Evolutionary conservation across 2,113 vertebrate genomes (phyloP), one percentile per base, ranked within the genome.

Genomic region (Thamnaconus septentrionalis): DNA sequence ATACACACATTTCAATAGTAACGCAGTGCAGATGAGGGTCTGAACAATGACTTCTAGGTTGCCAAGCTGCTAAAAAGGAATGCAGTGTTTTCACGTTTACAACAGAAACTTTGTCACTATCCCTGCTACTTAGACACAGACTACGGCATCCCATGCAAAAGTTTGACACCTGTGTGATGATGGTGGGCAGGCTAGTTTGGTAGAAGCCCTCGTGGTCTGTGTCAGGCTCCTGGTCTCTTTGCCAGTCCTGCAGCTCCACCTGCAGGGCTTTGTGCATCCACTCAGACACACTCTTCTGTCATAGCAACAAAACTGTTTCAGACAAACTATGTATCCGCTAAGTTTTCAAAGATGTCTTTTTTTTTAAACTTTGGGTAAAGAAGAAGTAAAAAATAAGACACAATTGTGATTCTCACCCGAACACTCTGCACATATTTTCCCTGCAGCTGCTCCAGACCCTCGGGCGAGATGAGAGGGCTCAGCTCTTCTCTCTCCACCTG

Each of bases 231-330:
- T 96, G 93, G 52, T 96, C 93, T 61, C 90, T 88, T 79, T 94
- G 88, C 97, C 97, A 99, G 76, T 98, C 97, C 11, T 93, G 93
- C 65, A 94, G 89, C 79, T 99, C 97, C 68, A 94, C 94, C 54
- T 97, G 94, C 50, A 99, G 74, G 1, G 94, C 94, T 79, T 95
- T 98, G 70, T 93, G 93, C 91, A 99, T 94, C 97, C 97, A 99
- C 79, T 96, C 93, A 0, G 94, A 89, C 9, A 99, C 91, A 0
- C 88, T 96, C 49, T 87, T 88, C 91, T 93, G 7, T 8, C 69
- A 43, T 60, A 66, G 6, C 46, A 41, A 39, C 44, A 40, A 3
- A 31, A 31, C 18, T 31, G 18, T 31, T 31, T 31, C 2, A 31
- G 18, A 31, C 18, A 31, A 31, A 31, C 18, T 31, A 31, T 31